These are phyloP conservation scores for Eptesicus fuscus DNA, from an alignment of 2,113 vertebrate species.

Conservation along the genomic window DNA sequence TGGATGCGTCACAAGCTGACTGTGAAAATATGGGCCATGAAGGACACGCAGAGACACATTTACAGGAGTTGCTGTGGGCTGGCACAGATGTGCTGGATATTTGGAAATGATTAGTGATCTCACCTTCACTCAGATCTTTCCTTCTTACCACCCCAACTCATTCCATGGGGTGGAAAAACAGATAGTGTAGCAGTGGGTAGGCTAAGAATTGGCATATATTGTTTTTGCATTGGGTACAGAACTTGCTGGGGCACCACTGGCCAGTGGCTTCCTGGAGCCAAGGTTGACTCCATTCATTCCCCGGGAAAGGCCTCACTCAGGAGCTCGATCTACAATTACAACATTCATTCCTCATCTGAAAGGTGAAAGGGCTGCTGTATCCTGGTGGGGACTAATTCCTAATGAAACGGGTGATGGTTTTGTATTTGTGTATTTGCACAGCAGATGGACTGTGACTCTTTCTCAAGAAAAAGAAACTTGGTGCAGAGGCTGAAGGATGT, in stretches of 20 bases:
- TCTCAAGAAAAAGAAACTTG: conserved; percentile 54
- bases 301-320: not conserved
- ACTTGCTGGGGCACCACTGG: not conserved
- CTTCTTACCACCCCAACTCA: not conserved
- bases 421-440: conserved; percentile 71
- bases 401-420: conserved; percentile 55
- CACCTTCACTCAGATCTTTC: not conserved
- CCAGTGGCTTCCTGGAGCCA: conserved; percentile 20
- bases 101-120: not conserved
- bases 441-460: conserved; percentile 69
- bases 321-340: conserved; percentile 38
- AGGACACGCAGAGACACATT: not conserved
- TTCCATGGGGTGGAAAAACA: not conserved
- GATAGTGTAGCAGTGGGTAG: not conserved
- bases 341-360: conserved; percentile 63
- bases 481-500: not conserved
- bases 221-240: not conserved
- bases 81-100: not conserved
- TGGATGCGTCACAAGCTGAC: not conserved
- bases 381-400: conserved; percentile 46
- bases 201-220: not conserved
- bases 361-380: conserved; percentile 68
- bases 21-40: not conserved
- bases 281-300: not conserved
- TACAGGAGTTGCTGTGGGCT: not conserved